These are phyloP conservation scores for Apotomis betuletana DNA, from an alignment of 2,888 invertebrate genomes.

Conservation along the genomic window DNA sequence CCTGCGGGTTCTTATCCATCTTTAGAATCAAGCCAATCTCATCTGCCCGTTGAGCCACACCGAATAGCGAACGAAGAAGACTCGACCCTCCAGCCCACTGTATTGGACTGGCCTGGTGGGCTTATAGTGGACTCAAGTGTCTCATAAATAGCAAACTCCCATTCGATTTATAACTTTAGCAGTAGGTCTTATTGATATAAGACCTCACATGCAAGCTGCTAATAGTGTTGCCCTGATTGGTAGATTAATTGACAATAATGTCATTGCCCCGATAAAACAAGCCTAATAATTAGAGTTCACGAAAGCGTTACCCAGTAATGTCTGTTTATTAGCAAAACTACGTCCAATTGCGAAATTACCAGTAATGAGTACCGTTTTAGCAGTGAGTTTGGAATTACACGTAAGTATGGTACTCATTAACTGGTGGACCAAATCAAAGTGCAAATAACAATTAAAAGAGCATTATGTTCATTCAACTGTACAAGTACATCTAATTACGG, in stretches of 20 bases:
- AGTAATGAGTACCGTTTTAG: not conserved
- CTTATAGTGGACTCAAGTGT: no score
- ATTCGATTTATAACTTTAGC: no score
- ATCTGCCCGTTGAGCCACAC: no score
- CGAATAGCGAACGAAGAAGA: no score
- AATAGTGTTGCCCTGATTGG: not conserved
- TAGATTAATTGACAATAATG: not conserved
- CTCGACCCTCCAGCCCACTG: no score
- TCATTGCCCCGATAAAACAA: not conserved
- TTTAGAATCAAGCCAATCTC: no score
- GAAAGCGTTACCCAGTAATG: not conserved
- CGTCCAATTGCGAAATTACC: not conserved
- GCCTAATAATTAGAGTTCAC: not conserved
- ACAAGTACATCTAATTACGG: slow-evolving; percentile 28
- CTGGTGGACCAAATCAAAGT: slow-evolving; percentile 32
- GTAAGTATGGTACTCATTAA: slow-evolving; percentile 16
- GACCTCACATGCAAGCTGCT: not conserved
- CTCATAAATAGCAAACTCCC: no score
- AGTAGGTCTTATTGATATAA: no score
- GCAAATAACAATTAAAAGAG: slow-evolving; percentile 32
- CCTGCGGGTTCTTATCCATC: no score
- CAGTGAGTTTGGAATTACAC: not conserved
- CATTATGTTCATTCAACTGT: slow-evolving; percentile 35
- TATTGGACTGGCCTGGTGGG: no score
- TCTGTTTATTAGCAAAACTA: not conserved